Evolutionary conservation across 2,797 vertebrate species (phyloP).

Genomic region (Numenius phaeopus): DNA sequence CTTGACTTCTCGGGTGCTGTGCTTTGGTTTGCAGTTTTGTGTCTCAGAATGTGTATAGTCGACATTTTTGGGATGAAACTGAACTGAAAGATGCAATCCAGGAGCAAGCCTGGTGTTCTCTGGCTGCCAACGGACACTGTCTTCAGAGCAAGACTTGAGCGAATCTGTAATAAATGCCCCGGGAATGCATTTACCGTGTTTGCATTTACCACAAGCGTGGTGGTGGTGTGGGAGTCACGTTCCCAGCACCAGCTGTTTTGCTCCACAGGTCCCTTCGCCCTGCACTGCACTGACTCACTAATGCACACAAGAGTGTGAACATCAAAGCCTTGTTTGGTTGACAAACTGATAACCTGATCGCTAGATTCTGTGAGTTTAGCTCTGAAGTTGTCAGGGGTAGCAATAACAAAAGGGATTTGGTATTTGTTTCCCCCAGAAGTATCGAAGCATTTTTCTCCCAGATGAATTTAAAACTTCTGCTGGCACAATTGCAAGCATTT

Average conservation of each 20-base stretch:
- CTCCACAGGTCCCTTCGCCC: not conserved
- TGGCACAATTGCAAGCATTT: not conserved
- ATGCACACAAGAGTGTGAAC: not conserved
- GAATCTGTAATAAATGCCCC: not conserved
- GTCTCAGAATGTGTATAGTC: not conserved
- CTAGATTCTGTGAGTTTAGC: not conserved
- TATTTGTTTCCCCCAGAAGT: not conserved
- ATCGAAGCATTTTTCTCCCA: not conserved
- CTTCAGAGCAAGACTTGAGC: not conserved
- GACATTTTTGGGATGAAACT: not conserved
- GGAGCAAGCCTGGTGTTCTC: not conserved
- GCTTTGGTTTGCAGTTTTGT: not conserved
- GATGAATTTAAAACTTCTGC: conserved; percentile 8
- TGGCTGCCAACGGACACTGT: not conserved
- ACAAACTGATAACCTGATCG: not conserved
- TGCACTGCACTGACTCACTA: not conserved
- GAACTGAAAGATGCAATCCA: not conserved
- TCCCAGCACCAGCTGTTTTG: not conserved
- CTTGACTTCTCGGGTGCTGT: not conserved
- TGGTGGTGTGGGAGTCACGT: not conserved
- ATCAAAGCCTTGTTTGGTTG: not conserved
- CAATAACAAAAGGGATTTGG: conserved; percentile 9
- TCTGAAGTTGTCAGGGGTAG: not conserved
- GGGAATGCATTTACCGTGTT: not conserved
- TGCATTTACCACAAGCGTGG: not conserved